A percentile compares a stretch with the other conserved stretches of the same genome.
phyloP scores from a whole-genome alignment of 1,140 invertebrate species.

The Dryas iulia region DNA sequence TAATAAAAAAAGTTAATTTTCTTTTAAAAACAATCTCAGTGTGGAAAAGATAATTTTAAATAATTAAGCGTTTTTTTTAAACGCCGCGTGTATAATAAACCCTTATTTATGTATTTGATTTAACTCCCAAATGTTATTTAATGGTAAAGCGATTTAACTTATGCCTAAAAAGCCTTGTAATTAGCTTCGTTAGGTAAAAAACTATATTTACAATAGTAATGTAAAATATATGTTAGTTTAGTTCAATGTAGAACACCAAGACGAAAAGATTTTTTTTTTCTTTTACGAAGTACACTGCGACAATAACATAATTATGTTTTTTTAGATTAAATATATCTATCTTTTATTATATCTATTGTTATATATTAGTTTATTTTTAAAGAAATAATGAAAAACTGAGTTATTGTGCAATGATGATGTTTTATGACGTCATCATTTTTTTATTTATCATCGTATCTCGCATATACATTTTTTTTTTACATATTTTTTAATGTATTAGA shows the following conservation, averaged over 20 bases:
- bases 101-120: constrained; percentile 3
- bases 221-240: neutral
- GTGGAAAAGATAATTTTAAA: neutral
- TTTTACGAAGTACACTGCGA: neutral
- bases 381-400: neutral
- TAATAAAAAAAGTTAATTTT: neutral
- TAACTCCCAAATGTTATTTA: constrained; percentile 1
- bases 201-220: constrained; percentile 14
- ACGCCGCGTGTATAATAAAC: neutral
- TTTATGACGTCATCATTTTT: neutral
- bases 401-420: neutral
- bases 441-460: neutral
- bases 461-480: neutral
- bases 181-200: constrained; percentile 12
- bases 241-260: neutral
- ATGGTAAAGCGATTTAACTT: constrained; percentile 20
- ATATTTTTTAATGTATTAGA: no score
- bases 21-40: neutral
- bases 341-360: neutral
- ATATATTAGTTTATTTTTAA: neutral
- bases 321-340: neutral
- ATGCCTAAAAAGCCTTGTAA: constrained; percentile 24
- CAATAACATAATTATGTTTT: neutral
- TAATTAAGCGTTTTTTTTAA: neutral
- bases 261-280: neutral